Evolutionary conservation across 2,113 vertebrate species (phyloP).

Genomic region (Nerophis ophidion): DNA sequence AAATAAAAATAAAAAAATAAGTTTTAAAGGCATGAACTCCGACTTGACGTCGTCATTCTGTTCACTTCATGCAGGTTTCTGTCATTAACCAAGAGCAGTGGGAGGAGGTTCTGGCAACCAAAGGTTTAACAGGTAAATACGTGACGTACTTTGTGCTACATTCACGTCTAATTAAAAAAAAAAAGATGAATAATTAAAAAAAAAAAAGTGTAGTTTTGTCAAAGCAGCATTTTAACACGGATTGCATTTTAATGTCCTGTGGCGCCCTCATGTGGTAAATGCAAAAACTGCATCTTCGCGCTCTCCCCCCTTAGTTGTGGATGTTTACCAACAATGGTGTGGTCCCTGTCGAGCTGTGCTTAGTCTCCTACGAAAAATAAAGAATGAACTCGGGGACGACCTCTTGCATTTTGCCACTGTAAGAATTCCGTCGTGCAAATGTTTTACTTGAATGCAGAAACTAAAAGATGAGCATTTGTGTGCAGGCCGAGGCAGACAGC

Average conservation of each 20-base stretch:
- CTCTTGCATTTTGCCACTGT: slow-evolving; percentile 88
- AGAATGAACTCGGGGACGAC: slow-evolving; percentile 79
- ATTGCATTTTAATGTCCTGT: slow-evolving; percentile 26
- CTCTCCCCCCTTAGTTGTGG: slow-evolving; percentile 73
- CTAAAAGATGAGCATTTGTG: slow-evolving; percentile 9
- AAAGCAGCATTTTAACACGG: too few relatives aligned
- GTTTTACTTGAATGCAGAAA: neutral
- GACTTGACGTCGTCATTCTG: neutral
- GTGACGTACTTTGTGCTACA: too few relatives aligned
- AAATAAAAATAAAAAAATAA: too few relatives aligned
- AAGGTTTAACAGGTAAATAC: slow-evolving; percentile 82
- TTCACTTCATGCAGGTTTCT: slow-evolving; percentile 61
- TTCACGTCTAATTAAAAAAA: too few relatives aligned
- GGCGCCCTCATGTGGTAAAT: slow-evolving; percentile 51
- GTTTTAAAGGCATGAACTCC: neutral
- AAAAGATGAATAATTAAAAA: too few relatives aligned
- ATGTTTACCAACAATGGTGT: slow-evolving; percentile 89
- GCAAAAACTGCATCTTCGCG: slow-evolving; percentile 23
- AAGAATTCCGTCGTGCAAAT: slow-evolving; percentile 42
- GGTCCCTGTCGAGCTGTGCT: slow-evolving; percentile 87
- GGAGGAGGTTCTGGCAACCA: slow-evolving; percentile 82
- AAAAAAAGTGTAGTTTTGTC: too few relatives aligned
- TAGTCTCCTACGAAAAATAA: slow-evolving; percentile 87
- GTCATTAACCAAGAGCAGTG: slow-evolving; percentile 87
- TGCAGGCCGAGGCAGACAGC: slow-evolving; percentile 85